Evolutionary conservation across 2,797 vertebrate species (phyloP), one percentile per base, ranked within the genome.

Genomic region (Xenopus petersii): DNA sequence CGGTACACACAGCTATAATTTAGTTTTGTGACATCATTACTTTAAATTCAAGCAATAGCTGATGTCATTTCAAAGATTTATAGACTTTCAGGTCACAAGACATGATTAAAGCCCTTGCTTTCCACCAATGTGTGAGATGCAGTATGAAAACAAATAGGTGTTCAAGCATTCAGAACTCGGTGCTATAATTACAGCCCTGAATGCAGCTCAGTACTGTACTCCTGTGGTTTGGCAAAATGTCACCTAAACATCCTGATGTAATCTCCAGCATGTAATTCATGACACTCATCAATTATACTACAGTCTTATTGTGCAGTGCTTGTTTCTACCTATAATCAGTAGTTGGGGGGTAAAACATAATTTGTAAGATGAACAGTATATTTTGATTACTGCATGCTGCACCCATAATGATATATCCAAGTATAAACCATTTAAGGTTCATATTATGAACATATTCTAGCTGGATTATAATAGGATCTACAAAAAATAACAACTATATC

Each of bases 11-110:
- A 65, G 67, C 5, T 24, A 65, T 71, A 62, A 70, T 70, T 75
- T 68, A 70, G 47, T 59, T 75, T 75, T 75, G 74, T 71, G 74
- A 75, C 74, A 75, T 75, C 74, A 75, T 75, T 75, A 70, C 68
- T 75, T 75, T 71, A 71, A 70, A 75, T 70, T 51, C 64, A 49
- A 75, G 68, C 60, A 59, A n/a, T 48, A 42, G 68, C 68, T 75
- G 74, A 65, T 70, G 74, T 75, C 67, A 75, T 62, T 75, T 71
- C 67, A 60, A 66, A 70, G 74, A 75, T 75, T 75, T 70, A 75
- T 71, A 70, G 67, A 70, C 30, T 48, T 58, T 48, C 62, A 47
- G 68, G 42, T 70, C 67, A 36, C 42, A 70, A 54, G 64, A 59
- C 61, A 71, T 75, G 67, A 75, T 75, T 75, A 75, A 71, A 71